phyloP scores from a whole-genome alignment of 2,888 invertebrate species.

The Sturmia bella region DNA sequence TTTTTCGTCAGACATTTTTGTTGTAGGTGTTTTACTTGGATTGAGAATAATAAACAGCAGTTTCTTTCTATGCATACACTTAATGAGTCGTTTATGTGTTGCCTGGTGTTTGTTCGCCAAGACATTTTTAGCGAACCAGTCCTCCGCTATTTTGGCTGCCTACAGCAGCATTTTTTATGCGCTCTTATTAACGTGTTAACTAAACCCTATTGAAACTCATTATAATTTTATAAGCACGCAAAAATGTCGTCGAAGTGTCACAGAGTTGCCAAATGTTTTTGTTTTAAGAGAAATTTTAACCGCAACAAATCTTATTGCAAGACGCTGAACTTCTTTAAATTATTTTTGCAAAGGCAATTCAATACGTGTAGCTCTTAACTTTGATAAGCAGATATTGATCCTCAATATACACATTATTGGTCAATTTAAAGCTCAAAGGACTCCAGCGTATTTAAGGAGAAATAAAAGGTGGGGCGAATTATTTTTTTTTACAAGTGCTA shows the following conservation, averaged over 20 bases:
- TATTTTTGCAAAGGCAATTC: no score
- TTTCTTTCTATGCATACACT: background rate
- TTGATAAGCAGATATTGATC: no score
- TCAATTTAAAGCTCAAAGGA: background rate
- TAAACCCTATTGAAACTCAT: conserved; percentile 23
- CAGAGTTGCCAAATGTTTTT: no score
- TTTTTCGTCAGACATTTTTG: background rate
- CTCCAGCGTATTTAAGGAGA: background rate
- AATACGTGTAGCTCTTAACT: no score
- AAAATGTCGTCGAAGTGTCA: no score
- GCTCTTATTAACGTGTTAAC: conserved; percentile 30
- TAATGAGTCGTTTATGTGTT: background rate
- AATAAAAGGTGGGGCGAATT: background rate
- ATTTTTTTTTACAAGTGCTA: no score
- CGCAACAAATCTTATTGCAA: no score
- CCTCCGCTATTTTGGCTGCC: background rate
- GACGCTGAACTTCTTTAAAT: no score
- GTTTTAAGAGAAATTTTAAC: no score
- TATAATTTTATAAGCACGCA: background rate
- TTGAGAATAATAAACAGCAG: background rate
- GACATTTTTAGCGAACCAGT: background rate
- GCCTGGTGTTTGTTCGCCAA: background rate
- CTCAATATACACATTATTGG: no score
- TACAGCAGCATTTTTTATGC: background rate
- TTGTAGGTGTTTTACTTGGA: conserved; percentile 43